Base-by-base conservation (phyloP, 1,140 invertebrate species). In the Aphaenogaster rudis region DNA sequence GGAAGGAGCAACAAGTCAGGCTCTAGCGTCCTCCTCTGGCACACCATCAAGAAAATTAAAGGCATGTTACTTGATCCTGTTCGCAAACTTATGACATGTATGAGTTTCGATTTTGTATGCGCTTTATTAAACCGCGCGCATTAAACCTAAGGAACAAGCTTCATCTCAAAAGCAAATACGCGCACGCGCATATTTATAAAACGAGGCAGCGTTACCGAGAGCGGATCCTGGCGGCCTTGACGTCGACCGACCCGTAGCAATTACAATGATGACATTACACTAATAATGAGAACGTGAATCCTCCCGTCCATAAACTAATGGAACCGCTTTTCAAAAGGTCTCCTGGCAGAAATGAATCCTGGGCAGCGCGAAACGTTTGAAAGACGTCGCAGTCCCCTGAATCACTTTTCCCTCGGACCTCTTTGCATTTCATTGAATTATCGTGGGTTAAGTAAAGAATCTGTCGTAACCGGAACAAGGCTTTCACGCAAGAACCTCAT, bases 1-100 rank as follows among this genome's bases (percentile, higher is more conserved):
- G 42, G 67, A 74, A 61, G 45, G 42, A 74, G 42, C 21, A 61
- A 50, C 50, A 74, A n/a, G 39, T 74, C 13, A 50, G 80, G 13
- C 7, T 61, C 13, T 33, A 33, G 66, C n/a, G 42, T 61, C 28
- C 54, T 74, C 54, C 63, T 33, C 42, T 50, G 3, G n/a, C 36
- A 63, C 39, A 45, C 52, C 54, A 45, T 21, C 54, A 61, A 74
- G 80, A 76, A 76, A 84, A 76, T 84, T 84, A 84, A 84, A 84
- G n/a, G 28, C 69, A 48, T 63, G 69, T 84, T 84, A 76, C 80
- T 84, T 76, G 69, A 74, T 63, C 80, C 45, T 84, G 80, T 61
- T 74, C 13, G 42, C 42, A 59, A 81, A 84, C 54, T 84, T 84
- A 76, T 82, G 80, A 82, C 45, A 84, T 84, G 69, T 50, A 39